Evolutionary conservation across 2,113 vertebrate species (phyloP), one percentile per base, ranked within the genome.

Genomic region (Aix galericulata): DNA sequence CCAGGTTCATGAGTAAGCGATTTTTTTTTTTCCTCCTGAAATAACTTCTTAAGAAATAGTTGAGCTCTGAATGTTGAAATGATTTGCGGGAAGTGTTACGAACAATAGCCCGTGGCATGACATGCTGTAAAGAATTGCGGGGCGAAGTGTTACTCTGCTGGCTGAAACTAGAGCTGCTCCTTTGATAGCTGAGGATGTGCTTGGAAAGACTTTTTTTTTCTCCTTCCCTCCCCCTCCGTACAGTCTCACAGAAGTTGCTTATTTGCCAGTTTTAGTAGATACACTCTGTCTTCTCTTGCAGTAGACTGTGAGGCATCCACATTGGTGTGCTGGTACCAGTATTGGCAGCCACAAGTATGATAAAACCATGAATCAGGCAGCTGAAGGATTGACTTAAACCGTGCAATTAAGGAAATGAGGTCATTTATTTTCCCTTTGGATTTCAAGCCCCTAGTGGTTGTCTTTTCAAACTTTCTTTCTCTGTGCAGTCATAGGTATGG

Each of bases 101-200:
- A 94, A 94, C 92, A 91, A 89, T 94, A 95, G 78, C 81, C 73
- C 38, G 52, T 88, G 84, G 69, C 75, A 78, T 40, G 31, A 88
- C 64, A 59, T 86, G 59, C 12, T 69, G 73, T 73, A 64, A 88
- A 74, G 25, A 60, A 90, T 75, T 44, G 48, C 4, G 9, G 53
- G 88, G 86, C 1, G 91, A 97, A 89, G 91, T 96, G 96, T 87
- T 94, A 92, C 13, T 96, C 63, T 95, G 93, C 92, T 95, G 94
- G 82, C 85, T 94, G 93, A 93, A 95, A 97, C 76, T 93, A 93
- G 85, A 95, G 94, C 86, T 93, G 81, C 88, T 92, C 34, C 89
- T 97, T 96, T 90, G 81, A 89, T 92, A 82, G 59, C 38, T 93
- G 88, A 79, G 38, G 86, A 36, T 89, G 44, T 88, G 82, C 82